Evolutionary conservation across 2,888 invertebrate species (phyloP), one percentile per base, ranked within the genome.

Genomic region (Spodoptera littoralis): DNA sequence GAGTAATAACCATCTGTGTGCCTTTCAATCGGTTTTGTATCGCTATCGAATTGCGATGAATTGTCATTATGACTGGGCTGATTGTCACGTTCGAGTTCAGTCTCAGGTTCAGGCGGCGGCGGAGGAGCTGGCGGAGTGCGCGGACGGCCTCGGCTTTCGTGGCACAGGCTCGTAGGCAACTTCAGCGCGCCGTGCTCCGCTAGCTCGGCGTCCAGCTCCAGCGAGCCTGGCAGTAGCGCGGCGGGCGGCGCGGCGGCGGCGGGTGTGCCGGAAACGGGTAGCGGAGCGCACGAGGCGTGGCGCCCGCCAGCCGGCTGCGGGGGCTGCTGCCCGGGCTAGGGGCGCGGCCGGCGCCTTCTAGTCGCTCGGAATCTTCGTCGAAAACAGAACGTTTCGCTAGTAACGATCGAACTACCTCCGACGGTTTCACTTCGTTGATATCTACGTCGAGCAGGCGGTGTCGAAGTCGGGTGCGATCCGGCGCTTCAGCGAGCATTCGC

Each of bases 361-460:
- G 95, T 43, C 99, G 95, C 90, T 99, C 98, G 46, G 97, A 96
- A 89, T 99, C 99, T 89, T 99, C 99, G 88, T 99, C 99, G 90
- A 99, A 99, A 58, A 99, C 98, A 56, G 98, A 98, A 72, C 97
- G 97, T 89, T 98, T 98, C 5, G 98, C 98, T 83, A 99, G 95
- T 81, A 99, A 96, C 27, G 98, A 98, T 84, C 98, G 98, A 45
- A 98, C 98, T 82, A 99, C 98, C 82, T 98, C 98, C 27, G 99
- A 99, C 0, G 98, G 99, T 87, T 98, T 98, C 65, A 97, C 96
- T 84, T 97, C 97, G 83, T 96, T 96, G 67, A 97, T 96, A 86
- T 98, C 97, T 65, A 98, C 94, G 81, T 98, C 97, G 47, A 98
- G 95, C 59, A 98, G 95, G 81, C 97, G 97, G 83, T 97, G 97